These are phyloP conservation scores for Mixornis gularis DNA, from an alignment of 2,113 vertebrate genomes.

Conservation along the genomic window DNA sequence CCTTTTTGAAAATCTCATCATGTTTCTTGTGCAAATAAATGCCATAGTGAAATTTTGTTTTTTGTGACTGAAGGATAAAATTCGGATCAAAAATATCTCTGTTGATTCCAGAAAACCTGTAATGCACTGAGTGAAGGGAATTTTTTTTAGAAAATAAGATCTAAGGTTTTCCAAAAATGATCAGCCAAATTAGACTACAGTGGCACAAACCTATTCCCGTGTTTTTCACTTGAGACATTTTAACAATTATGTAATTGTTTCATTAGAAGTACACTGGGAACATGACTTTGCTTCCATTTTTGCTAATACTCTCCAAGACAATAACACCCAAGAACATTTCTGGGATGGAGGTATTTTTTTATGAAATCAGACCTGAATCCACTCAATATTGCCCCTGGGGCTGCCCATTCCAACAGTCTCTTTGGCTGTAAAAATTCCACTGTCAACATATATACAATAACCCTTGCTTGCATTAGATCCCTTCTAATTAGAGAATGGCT, in stretches of 20 bases:
- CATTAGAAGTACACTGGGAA: background rate
- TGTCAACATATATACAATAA: background rate
- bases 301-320: background rate
- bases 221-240: background rate
- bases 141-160: background rate
- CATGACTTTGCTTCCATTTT: background rate
- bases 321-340: background rate
- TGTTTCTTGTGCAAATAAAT: background rate
- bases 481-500: constrained; percentile 20
- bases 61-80: background rate
- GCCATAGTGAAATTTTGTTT: background rate
- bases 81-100: background rate
- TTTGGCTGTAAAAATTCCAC: constrained; percentile 20
- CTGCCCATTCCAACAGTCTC: background rate
- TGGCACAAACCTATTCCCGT: background rate
- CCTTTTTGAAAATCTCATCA: background rate
- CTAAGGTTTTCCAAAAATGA: background rate
- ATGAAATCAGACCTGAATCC: background rate
- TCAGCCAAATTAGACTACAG: background rate
- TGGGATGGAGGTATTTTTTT: background rate
- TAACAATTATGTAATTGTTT: background rate
- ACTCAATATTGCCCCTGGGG: background rate
- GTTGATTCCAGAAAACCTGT: background rate
- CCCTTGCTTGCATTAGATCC: background rate
- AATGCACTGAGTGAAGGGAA: background rate